phyloP scores from a whole-genome alignment of 2,113 vertebrate genomes.

The Plecotus auritus region DNA sequence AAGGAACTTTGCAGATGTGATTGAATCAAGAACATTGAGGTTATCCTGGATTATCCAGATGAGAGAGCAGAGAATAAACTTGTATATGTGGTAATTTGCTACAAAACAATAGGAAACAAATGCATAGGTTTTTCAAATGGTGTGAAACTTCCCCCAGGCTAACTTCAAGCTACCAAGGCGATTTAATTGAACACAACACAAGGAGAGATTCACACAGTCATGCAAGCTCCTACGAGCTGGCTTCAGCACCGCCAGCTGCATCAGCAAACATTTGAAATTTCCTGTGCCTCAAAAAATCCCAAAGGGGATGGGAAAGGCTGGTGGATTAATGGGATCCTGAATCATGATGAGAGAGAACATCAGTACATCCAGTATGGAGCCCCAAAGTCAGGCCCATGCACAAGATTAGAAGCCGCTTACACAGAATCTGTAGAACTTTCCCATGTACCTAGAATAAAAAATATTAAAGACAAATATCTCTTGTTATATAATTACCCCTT shows the following conservation, averaged over 20 bases:
- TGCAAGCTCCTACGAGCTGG: background rate
- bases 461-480: background rate
- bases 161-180: background rate
- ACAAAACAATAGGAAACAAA: background rate
- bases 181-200: background rate
- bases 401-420: background rate
- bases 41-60: background rate
- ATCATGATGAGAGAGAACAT: background rate
- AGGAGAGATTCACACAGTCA: background rate
- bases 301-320: background rate
- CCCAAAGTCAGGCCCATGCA: background rate
- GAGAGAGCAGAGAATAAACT: background rate
- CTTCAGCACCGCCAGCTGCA: background rate
- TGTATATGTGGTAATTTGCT: background rate
- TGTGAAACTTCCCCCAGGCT: background rate
- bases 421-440: background rate
- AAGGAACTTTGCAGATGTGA: background rate
- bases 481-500: slow-evolving; percentile 25
- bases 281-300: background rate
- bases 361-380: background rate
- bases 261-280: background rate
- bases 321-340: background rate
- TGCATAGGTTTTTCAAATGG: background rate
- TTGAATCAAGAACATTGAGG: background rate
- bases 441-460: background rate